These are phyloP conservation scores for Thunnus maccoyii DNA, from an alignment of 2,113 vertebrate species.

Conservation along the genomic window DNA sequence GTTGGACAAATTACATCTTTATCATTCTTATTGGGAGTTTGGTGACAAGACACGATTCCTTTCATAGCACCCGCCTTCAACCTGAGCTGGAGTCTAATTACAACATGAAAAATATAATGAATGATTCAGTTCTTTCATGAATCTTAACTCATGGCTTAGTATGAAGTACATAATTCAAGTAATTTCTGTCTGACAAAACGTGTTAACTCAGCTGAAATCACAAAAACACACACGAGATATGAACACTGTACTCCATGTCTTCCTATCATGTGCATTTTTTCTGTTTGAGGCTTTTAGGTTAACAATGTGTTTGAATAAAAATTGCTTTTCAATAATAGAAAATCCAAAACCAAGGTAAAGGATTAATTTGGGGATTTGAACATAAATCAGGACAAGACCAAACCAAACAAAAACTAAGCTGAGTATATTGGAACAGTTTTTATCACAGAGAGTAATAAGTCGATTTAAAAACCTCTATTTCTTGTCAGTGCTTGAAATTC, in stretches of 20 bases:
- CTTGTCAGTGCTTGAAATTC: too few species aligned
- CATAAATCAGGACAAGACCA: too few species aligned
- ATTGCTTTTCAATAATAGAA: too few species aligned
- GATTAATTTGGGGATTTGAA: neutral
- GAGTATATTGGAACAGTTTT: neutral
- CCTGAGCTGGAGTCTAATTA: slow-evolving; percentile 9
- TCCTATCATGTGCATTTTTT: too few species aligned
- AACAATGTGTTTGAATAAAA: too few species aligned
- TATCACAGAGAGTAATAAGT: neutral
- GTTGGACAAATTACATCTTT: too few species aligned
- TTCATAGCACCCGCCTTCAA: neutral
- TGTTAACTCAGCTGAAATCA: slow-evolving; percentile 4
- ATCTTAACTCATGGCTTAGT: slow-evolving; percentile 1
- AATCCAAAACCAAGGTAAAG: neutral
- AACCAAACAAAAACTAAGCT: too few species aligned
- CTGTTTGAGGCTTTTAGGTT: too few species aligned
- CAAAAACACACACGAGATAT: neutral
- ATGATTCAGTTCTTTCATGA: slow-evolving; percentile 32
- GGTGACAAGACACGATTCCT: too few species aligned
- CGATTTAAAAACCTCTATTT: neutral
- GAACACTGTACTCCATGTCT: too few species aligned
- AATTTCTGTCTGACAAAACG: neutral
- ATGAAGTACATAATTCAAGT: slow-evolving; percentile 12
- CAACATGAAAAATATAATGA: neutral
- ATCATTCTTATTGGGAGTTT: too few species aligned